phyloP scores from a whole-genome alignment of 2,888 invertebrate genomes.

The Ormyrus pomaceus region DNA sequence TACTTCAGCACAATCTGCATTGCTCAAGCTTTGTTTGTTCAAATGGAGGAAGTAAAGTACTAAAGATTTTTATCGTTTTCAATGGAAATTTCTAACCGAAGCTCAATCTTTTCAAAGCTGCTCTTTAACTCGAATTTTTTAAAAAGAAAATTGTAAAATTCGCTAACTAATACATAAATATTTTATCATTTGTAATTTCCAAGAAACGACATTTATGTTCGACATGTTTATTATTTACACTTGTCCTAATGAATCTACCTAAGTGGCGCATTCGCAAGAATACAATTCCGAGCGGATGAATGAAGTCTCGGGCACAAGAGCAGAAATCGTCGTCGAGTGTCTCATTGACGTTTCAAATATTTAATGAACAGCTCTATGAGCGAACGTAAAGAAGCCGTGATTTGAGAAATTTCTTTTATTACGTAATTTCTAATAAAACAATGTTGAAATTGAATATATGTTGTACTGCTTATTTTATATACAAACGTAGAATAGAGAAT shows the following conservation, averaged over 20 bases:
- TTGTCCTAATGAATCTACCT: constrained; percentile 8
- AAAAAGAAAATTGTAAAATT: constrained; percentile 32
- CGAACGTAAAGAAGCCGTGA: constrained; percentile 18
- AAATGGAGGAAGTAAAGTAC: background rate
- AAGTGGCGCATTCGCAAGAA: constrained; percentile 15
- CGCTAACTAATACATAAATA: constrained; percentile 14
- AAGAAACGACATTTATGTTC: constrained; percentile 13
- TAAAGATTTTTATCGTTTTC: constrained; percentile 22
- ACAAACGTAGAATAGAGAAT: too few species aligned
- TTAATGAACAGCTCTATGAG: constrained; percentile 20
- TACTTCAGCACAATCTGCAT: background rate
- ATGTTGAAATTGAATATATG: constrained; percentile 41
- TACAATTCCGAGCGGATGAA: background rate
- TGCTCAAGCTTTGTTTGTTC: background rate
- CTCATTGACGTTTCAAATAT: constrained; percentile 16
- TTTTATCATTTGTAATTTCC: constrained; percentile 38
- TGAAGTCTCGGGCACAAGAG: background rate
- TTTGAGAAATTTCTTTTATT: constrained; percentile 54
- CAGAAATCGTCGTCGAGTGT: constrained; percentile 12
- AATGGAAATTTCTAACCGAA: constrained; percentile 45
- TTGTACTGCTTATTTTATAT: too few species aligned
- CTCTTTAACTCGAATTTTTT: constrained; percentile 40
- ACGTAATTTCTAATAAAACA: constrained; percentile 57
- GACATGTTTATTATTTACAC: constrained; percentile 28
- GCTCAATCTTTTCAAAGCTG: constrained; percentile 24